Base-by-base conservation (phyloP, 2,888 invertebrate genomes). In the Volucella zonaria region DNA sequence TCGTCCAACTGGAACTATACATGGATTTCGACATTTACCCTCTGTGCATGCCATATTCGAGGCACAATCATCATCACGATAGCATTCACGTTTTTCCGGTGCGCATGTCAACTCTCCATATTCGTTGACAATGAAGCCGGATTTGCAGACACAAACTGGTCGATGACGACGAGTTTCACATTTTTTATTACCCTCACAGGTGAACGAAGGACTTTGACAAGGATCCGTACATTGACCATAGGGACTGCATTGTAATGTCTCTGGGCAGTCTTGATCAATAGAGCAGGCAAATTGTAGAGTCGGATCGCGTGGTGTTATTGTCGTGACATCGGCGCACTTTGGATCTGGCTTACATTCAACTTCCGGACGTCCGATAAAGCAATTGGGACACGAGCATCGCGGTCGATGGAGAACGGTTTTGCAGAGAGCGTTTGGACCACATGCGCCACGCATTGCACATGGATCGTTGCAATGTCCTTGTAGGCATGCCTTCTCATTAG, bases 381-480 rank as follows among this genome's bases (percentile, higher is more conserved):
- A 97, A 91, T 96, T 96, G 67, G 97, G 96, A 90, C 97, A 98
- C 78, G 96, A 95, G 92, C 97, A 97, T 89, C 96, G 95, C 59
- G 97, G 96, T 89, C 95, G 95, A 93, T 97, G 97, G 91, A 96
- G 93, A 87, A 96, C 94, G 80, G 96, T 95, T 89, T 95, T 95
- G 92, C 98, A 98, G 86, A 97, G 93, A 86, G 98, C 97, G 92
- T 97, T 97, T 89, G 95, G 94, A 88, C 97, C 97, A 92, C 98
- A 98, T 88, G 95, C 96, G 89, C 96, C 97, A 89, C 96, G 95
- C 90, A 97, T 94, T 90, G 95, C 95, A 93, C 97, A 98, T 87
- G 97, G 97, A 93, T 97, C 97, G 93, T 96, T 94, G 93, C 97
- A 98, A 93, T 96, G 96, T 93, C 95, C 95, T 93, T 96, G 96